Evolutionary conservation across 2,888 invertebrate genomes (phyloP).

Genomic region (Tachina grossa): DNA sequence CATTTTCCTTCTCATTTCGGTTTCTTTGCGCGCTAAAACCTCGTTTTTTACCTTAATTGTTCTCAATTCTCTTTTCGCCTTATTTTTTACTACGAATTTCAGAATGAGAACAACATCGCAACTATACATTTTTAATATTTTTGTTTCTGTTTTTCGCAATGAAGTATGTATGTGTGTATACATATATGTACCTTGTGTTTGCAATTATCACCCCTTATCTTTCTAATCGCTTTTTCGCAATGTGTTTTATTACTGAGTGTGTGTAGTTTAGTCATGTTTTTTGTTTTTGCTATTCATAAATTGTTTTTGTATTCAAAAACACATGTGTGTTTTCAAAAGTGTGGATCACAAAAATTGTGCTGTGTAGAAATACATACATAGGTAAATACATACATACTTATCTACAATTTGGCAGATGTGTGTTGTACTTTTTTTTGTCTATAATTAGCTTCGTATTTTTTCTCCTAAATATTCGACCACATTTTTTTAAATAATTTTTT

Average conservation of each 20-base stretch:
- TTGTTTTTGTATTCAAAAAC: conserved; percentile 43
- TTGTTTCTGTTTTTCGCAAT: conserved; percentile 6
- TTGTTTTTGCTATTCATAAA: background rate
- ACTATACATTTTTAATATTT: background rate
- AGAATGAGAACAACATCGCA: conserved; percentile 15
- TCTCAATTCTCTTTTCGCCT: background rate
- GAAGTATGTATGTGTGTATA: conserved; percentile 13
- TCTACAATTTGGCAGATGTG: conserved; percentile 53
- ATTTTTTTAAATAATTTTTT: background rate
- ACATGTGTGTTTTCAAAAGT: conserved; percentile 36
- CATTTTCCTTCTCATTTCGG: conserved; percentile 21
- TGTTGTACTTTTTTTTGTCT: conserved; percentile 55
- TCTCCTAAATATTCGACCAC: background rate
- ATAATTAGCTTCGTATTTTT: conserved; percentile 75
- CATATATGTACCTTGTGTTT: conserved; percentile 10
- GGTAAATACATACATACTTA: background rate
- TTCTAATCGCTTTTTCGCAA: conserved; percentile 54
- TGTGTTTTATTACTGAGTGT: conserved; percentile 20
- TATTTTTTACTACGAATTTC: background rate
- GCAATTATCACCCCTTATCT: conserved; percentile 56
- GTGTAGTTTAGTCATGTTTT: conserved; percentile 48
- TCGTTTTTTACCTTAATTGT: conserved; percentile 14
- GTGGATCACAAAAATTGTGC: conserved; percentile 9
- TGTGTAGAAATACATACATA: conserved; percentile 21
- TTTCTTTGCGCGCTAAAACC: conserved; percentile 45